Percentiles rank a stretch among this genome's conserved stretches.
phyloP scores from a whole-genome alignment of 2,113 vertebrate species.

The Willisornis vidua region DNA sequence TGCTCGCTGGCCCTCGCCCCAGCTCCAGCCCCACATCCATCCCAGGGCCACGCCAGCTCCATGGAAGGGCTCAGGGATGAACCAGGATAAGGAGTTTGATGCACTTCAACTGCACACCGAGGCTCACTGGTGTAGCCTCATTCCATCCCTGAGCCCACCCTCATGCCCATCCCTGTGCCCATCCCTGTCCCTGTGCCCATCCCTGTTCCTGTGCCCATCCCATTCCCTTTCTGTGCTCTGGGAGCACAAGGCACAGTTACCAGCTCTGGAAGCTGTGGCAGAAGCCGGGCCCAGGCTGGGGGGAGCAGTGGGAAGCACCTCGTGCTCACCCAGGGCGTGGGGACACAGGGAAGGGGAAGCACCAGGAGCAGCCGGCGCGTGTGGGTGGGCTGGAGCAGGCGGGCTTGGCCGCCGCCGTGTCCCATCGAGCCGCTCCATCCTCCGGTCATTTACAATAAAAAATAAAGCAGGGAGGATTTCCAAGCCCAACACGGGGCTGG shows the following conservation, averaged over 20 bases:
- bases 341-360: background rate
- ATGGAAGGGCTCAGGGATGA: background rate
- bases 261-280: fast-evolving
- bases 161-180: background rate
- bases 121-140: fast-evolving
- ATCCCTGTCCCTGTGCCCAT: background rate
- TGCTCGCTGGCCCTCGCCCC: background rate
- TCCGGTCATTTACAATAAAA: slow-evolving; percentile 36
- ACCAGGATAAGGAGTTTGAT: background rate
- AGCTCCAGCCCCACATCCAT: background rate
- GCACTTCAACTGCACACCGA: fast-evolving
- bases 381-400: slow-evolving; percentile 49
- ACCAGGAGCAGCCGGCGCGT: background rate
- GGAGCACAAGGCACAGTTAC: background rate
- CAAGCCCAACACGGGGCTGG: slow-evolving; percentile 56
- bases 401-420: slow-evolving; percentile 5
- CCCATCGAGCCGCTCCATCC: slow-evolving; percentile 46
- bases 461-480: slow-evolving; percentile 48
- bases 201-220: background rate
- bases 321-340: fast-evolving
- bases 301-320: background rate
- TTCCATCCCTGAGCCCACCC: background rate
- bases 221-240: background rate
- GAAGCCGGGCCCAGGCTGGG: background rate
- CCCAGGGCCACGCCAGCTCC: background rate